phyloP scores from a whole-genome alignment of 2,113 vertebrate genomes.

The Parus major region DNA sequence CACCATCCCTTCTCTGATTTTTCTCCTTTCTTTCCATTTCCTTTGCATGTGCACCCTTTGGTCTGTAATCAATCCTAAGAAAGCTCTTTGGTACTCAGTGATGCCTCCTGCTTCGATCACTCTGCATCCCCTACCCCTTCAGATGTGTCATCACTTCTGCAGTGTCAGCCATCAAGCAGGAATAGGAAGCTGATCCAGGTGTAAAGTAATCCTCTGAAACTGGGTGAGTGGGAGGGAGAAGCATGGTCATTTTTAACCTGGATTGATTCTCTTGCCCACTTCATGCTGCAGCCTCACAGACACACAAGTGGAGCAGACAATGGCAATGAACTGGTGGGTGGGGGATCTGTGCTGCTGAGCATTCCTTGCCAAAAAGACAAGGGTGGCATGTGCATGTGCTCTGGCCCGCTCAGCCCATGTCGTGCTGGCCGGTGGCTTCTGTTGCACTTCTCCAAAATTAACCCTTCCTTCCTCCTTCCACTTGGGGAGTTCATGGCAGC shows the following conservation, averaged over 20 bases:
- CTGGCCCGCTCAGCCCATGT: neutral
- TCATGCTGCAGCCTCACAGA: neutral
- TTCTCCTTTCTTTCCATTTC: neutral
- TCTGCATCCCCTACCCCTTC: neutral
- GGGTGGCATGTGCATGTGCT: neutral
- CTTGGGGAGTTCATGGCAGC: neutral
- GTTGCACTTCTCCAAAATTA: neutral
- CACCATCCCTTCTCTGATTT: neutral
- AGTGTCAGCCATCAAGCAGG: fast-evolving
- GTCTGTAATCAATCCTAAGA: neutral
- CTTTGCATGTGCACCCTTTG: neutral
- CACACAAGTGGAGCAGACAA: neutral
- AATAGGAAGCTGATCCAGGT: neutral
- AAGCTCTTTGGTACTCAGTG: neutral
- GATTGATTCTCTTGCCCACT: neutral
- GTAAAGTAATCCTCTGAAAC: neutral
- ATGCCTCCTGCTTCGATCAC: neutral
- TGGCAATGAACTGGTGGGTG: neutral
- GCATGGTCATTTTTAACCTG: neutral
- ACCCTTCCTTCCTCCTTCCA: neutral
- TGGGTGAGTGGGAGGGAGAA: neutral
- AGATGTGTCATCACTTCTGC: neutral
- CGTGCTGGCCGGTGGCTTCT: fast-evolving
- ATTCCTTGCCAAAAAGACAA: neutral
- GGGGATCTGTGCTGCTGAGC: neutral